These are phyloP conservation scores for Discoglossus pictus DNA, from an alignment of 2,797 vertebrate species.

Conservation along the genomic window DNA sequence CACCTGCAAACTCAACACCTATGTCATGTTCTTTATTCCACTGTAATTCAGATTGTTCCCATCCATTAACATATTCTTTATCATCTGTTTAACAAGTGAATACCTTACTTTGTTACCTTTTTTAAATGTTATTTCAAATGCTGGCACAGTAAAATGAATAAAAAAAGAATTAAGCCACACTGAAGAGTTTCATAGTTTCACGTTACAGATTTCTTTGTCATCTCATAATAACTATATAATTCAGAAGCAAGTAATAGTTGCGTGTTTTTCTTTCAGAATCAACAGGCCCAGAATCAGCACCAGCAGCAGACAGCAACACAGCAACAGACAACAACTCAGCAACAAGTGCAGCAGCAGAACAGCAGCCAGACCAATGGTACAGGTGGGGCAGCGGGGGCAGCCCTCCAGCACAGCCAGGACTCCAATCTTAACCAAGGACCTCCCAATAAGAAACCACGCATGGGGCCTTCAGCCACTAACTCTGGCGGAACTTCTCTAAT, in stretches of 20 bases:
- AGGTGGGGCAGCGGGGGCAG: conserved; percentile 59
- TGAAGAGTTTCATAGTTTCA: no score
- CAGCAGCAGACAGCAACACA: conserved; percentile 80
- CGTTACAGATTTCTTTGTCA: accelerated
- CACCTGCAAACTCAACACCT: no score
- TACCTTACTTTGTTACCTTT: no score
- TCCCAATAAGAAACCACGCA: conserved; percentile 92
- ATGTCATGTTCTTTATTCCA: no score
- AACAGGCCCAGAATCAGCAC: conserved; percentile 71
- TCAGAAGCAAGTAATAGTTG: no score
- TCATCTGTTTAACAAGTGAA: no score
- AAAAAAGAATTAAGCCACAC: no score
- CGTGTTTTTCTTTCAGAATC: conserved; percentile 18
- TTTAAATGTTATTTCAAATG: no score
- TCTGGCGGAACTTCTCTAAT: conserved; percentile 83
- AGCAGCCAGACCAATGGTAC: conserved; percentile 90
- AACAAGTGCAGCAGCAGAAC: conserved; percentile 82
- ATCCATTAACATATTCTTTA: no score
- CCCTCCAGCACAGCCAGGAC: conserved; percentile 84
- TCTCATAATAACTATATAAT: accelerated
- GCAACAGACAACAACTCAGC: conserved; percentile 76
- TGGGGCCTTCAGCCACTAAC: conserved; percentile 85
- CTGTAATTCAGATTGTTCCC: no score
- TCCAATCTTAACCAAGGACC: conserved; percentile 86
- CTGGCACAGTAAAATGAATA: no score